phyloP scores from a whole-genome alignment of 2,797 vertebrate species.

The Catamblyrhynchus diadema region DNA sequence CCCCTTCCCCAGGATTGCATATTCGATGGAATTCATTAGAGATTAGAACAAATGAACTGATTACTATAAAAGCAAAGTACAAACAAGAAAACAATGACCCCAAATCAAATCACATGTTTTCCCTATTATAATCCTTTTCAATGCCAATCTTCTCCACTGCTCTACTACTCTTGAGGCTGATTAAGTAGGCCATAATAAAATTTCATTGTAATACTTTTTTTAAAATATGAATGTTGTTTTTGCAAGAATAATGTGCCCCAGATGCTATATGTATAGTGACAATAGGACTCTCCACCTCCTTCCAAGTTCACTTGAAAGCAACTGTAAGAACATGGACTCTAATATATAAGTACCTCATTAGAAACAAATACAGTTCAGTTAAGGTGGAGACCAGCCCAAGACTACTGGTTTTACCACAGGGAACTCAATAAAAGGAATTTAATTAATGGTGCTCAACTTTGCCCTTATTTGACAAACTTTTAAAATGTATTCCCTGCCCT shows the following conservation, averaged over 20 bases:
- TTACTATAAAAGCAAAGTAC: background rate
- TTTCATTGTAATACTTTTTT: background rate
- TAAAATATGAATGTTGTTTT: background rate
- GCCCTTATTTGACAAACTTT: background rate
- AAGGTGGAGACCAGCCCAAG: background rate
- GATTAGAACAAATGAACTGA: background rate
- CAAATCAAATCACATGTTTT: background rate
- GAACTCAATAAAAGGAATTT: background rate
- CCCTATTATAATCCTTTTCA: background rate
- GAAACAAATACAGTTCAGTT: background rate
- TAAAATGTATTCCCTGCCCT: background rate
- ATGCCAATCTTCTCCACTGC: background rate
- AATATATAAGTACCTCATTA: background rate
- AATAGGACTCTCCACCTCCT: background rate
- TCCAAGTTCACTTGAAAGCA: background rate
- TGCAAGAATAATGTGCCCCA: background rate
- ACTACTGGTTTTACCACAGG: background rate
- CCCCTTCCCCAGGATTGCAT: background rate
- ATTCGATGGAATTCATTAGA: background rate
- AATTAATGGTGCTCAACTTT: background rate
- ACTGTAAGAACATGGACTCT: background rate
- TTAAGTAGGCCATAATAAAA: background rate
- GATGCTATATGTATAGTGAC: background rate
- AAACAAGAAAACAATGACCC: background rate
- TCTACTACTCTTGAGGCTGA: background rate